Conservation (phyloP, 2,888 invertebrate species). For the Tethea ocularis region DNA sequence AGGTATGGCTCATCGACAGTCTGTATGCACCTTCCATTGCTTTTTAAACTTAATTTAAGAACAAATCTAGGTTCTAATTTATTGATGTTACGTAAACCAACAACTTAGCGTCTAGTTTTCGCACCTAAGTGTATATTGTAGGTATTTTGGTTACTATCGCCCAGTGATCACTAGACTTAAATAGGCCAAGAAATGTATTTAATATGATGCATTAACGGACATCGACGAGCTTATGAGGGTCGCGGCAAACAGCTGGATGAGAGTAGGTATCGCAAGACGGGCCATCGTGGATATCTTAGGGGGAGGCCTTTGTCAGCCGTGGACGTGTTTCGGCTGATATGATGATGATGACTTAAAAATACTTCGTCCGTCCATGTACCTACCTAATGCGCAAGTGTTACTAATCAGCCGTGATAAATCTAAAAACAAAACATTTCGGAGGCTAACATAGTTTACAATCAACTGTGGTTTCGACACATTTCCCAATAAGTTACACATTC, state of each 20-base stretch:
- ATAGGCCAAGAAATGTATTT: not conserved
- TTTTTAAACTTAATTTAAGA: not conserved
- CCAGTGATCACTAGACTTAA: not conserved
- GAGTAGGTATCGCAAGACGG: too few relatives aligned
- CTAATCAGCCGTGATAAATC: constrained; percentile 8
- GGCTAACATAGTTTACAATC: constrained; percentile 3
- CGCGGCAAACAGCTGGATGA: too few relatives aligned
- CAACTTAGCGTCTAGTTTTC: constrained; percentile 8
- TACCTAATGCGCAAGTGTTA: constrained; percentile 8
- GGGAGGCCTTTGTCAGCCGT: too few relatives aligned
- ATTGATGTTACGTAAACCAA: constrained; percentile 10
- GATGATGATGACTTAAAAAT: constrained; percentile 12
- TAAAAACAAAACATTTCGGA: constrained; percentile 7
- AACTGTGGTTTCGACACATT: constrained; percentile 3
- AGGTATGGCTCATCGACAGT: too few relatives aligned
- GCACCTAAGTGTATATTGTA: not conserved
- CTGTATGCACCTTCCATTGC: not conserved
- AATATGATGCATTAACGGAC: not conserved
- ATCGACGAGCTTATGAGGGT: too few relatives aligned
- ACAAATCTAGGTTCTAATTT: not conserved
- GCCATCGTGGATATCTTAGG: too few relatives aligned
- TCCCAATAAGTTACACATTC: not conserved
- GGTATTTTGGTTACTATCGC: not conserved
- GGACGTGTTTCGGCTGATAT: too few relatives aligned
- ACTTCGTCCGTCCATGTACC: constrained; percentile 4